Evolutionary conservation across 2,888 invertebrate genomes (phyloP).

Genomic region (Acleris emargana): DNA sequence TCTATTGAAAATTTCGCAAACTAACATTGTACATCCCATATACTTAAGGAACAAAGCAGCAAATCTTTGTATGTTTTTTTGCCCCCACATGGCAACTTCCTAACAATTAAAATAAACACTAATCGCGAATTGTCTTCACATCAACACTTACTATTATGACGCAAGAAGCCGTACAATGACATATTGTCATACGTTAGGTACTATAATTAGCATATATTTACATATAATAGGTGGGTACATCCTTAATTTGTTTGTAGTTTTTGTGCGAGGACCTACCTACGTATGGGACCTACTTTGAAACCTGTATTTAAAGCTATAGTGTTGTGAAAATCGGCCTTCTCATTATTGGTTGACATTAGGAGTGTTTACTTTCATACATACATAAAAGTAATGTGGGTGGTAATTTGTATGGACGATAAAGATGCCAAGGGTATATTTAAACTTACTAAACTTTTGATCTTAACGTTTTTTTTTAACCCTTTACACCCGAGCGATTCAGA

Average conservation of each 20-base stretch:
- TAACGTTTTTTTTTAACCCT: too few species aligned
- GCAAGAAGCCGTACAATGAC: slow-evolving; percentile 48
- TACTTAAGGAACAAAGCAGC: neutral
- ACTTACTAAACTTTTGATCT: too few species aligned
- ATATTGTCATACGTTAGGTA: slow-evolving; percentile 47
- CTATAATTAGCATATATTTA: slow-evolving; percentile 43
- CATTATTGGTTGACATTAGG: slow-evolving; percentile 15
- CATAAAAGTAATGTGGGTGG: too few species aligned
- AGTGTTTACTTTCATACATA: slow-evolving; percentile 2
- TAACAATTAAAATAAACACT: slow-evolving; percentile 41
- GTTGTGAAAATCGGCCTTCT: slow-evolving; percentile 23
- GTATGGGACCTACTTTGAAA: slow-evolving; percentile 23
- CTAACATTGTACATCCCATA: neutral
- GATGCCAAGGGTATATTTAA: too few species aligned
- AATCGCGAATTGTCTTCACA: slow-evolving; percentile 46
- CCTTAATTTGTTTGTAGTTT: slow-evolving; percentile 34
- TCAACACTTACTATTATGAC: slow-evolving; percentile 27
- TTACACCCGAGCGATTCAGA: too few species aligned
- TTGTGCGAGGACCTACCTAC: slow-evolving; percentile 19
- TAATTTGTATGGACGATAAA: too few species aligned
- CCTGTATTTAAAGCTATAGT: slow-evolving; percentile 15
- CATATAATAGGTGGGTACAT: slow-evolving; percentile 40
- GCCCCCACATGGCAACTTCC: slow-evolving; percentile 32
- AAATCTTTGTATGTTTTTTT: slow-evolving; percentile 2
- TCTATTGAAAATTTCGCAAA: too few species aligned